These are phyloP conservation scores for Pristionchus maxplancki DNA, from an alignment of 2,888 invertebrate species.

Conservation along the genomic window DNA sequence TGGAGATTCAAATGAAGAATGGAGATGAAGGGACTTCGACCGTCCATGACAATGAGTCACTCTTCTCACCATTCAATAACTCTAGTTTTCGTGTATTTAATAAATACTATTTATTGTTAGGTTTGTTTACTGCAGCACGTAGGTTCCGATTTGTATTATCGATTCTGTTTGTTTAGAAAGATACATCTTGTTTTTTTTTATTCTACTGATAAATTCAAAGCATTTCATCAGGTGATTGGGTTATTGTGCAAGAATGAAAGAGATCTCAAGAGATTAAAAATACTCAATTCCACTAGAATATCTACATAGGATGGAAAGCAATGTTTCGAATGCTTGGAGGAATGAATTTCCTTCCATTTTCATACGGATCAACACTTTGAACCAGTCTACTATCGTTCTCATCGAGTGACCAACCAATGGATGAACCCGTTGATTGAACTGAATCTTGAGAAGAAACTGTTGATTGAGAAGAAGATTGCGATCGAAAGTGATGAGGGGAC, in stretches of 20 bases:
- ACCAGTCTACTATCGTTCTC: conserved; percentile 13
- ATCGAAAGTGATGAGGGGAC: conserved; percentile 3
- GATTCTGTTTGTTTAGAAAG: too few species aligned
- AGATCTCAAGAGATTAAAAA: background rate
- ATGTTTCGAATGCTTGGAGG: background rate
- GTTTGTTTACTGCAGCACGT: too few species aligned
- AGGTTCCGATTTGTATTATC: too few species aligned
- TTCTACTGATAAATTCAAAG: too few species aligned
- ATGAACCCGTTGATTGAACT: background rate
- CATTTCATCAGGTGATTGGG: background rate
- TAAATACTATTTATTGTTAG: too few species aligned
- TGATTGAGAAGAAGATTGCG: conserved; percentile 34
- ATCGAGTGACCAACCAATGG: conserved; percentile 23
- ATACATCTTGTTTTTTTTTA: too few species aligned
- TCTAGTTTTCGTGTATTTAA: too few species aligned
- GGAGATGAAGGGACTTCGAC: too few species aligned
- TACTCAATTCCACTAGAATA: background rate
- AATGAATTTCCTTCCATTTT: conserved; percentile 13
- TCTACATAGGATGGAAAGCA: background rate
- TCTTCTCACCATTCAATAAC: too few species aligned
- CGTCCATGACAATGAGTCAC: too few species aligned
- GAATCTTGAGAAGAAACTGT: conserved; percentile 38
- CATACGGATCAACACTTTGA: conserved; percentile 1
- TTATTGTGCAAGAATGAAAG: background rate
- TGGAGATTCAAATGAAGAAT: too few species aligned